Evolutionary conservation across 2,888 invertebrate species (phyloP), one percentile per base, ranked within the genome.

Genomic region (Agriotes lineatus): DNA sequence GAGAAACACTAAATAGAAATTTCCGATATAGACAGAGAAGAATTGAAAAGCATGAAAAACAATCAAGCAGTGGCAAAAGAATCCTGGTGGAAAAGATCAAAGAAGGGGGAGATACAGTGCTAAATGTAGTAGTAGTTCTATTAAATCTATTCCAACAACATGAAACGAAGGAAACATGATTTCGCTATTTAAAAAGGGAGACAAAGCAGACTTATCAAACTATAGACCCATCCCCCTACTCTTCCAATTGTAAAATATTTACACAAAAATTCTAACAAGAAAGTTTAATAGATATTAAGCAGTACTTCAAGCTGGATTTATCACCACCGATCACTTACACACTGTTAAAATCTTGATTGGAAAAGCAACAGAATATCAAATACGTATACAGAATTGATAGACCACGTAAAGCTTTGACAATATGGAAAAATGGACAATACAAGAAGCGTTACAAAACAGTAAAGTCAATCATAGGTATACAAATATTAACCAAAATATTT

Each of bases 41-140:
- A 37, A 37, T 37, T 37, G 37, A 37, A 10, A 37, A n/a, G n/a
- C 37, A 37, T 37, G 37, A n/a, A 37, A 37, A 37, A 37, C 37
- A 37, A 37, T 37, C 5, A 37, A 37, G 37, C 37, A n/a, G 9
- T n/a, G n/a, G 10, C 7, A 7, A 37, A 37, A 37, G 37, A 37
- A n/a, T 37, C 37, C n/a, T 37, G 37, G 37, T 10, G 37, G 37
- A 37, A 37, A 37, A 9, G 37, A 37, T 37, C 5, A 37, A 37
- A 37, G 37, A 37, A 37, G 37, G 37, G 10, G 37, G 37, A 37
- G 37, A 37, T 3, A 37, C 2, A n/a, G 37, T n/a, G 37, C 37
- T 37, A n/a, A 7, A 37, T 37, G 37, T n/a, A 10, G n/a, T 37
- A 37, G 37, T 37, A 2, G 5, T 37, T n/a, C 10, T 37, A 37